Evolutionary conservation across 2,113 vertebrate species (phyloP), one percentile per base, ranked within the genome.

Genomic region (Clarias macrocephalus): DNA sequence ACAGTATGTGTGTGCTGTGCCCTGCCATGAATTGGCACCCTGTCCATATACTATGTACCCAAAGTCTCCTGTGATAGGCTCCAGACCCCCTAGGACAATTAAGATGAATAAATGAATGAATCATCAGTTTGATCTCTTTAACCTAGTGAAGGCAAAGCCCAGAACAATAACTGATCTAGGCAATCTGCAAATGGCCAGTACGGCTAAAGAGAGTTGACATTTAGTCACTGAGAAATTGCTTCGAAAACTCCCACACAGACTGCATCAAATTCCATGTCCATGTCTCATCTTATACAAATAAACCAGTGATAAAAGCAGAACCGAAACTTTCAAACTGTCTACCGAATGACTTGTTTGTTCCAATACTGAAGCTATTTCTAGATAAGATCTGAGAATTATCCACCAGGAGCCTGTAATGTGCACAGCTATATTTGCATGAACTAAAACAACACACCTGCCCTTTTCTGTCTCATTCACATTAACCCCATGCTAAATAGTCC

Each of bases 371-470:
- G 87, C 94, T 97, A 80, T 97, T 97, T 25, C 15, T 96, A 88
- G 95, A 97, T 87, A 96, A 96, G 92, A 95, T 97, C 84, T 92
- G 92, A 85, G 96, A 96, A 80, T 97, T 96, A 86, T 94, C 88
- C 80, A 89, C 93, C 0, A 96, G 95, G 88, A 94, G 94, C 93
- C 93, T 94, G 96, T 97, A 91, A 48, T 48, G 48, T 95, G 95
- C 83, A 86, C 57, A 62, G 25, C 23, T 10, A 57, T 42, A 66
- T 87, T 66, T 25, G 12, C 56, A 77, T 73, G 23, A 68, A 42
- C 19, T 23, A n/a, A 30, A 60, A 82, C 8, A 80, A 72, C 70
- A 82, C 48, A 28, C 75, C 59, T 21, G 5, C 37, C 5, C 28
- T 56, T 56, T 62, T 75, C n/a, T 28, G 33, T 62, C 80, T 62